A percentile compares a stretch with the other conserved stretches of the same genome.
phyloP scores from a whole-genome alignment of 2,113 vertebrate genomes.

The Leiothrix lutea region DNA sequence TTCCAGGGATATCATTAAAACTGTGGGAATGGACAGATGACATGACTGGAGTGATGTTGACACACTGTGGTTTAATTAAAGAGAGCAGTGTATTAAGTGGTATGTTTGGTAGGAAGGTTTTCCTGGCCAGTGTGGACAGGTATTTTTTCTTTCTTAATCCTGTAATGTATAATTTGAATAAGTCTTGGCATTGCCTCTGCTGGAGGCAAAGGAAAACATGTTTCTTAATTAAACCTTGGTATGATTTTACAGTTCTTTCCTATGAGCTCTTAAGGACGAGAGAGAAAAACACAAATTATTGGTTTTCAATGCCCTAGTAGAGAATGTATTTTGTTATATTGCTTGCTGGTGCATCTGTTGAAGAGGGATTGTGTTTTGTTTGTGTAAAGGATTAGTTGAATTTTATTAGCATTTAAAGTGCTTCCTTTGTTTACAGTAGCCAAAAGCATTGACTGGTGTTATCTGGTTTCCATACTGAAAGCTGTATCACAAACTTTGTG shows the following conservation, averaged over 20 bases:
- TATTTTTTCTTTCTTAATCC: not conserved
- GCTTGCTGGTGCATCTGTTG: not conserved
- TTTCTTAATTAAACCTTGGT: constrained; percentile 15
- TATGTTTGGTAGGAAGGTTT: not conserved
- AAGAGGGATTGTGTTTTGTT: not conserved
- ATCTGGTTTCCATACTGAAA: not conserved
- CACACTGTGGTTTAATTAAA: not conserved
- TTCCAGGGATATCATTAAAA: not conserved
- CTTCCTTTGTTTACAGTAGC: not conserved
- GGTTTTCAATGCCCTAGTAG: not conserved
- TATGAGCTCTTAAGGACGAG: not conserved
- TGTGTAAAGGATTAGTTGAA: not conserved
- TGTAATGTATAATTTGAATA: not conserved
- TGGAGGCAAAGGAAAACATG: not conserved
- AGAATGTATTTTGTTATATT: not conserved
- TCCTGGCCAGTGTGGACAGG: not conserved
- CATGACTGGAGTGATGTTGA: not conserved
- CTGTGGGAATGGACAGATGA: not conserved
- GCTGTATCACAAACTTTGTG: not conserved
- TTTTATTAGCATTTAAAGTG: not conserved
- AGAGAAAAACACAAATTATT: not conserved
- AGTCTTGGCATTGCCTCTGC: not conserved
- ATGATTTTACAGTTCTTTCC: not conserved
- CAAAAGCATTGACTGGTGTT: not conserved
- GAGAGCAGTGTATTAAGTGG: not conserved